These are phyloP conservation scores for Lucilia sericata DNA, from an alignment of 1,140 invertebrate genomes.

Conservation along the genomic window DNA sequence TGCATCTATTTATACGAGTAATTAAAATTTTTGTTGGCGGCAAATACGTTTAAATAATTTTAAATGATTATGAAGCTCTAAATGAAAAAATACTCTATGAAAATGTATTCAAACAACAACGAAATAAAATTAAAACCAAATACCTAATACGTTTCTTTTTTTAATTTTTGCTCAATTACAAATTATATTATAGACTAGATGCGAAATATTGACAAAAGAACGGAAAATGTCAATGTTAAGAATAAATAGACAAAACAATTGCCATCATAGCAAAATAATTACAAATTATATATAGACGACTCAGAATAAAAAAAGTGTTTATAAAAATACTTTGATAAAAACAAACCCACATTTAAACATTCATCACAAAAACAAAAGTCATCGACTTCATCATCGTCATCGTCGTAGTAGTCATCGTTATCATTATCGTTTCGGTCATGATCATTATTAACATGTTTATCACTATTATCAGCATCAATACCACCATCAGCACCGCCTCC, in stretches of 20 bases:
- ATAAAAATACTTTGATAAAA: constrained; percentile 44
- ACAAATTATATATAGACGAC: neutral
- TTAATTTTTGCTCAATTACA: neutral
- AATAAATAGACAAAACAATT: neutral
- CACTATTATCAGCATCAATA: constrained; percentile 36
- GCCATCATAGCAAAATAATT: neutral
- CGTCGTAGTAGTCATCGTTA: constrained; percentile 51
- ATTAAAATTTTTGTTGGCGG: constrained; percentile 26
- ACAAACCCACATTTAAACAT: constrained; percentile 74
- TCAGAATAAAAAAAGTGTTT: neutral
- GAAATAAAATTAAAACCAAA: constrained; percentile 13
- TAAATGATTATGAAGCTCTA: constrained; percentile 1
- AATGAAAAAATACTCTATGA: neutral
- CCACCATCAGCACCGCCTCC: constrained; percentile 5
- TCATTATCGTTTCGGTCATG: constrained; percentile 52
- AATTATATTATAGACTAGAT: neutral
- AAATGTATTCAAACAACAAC: too few species aligned
- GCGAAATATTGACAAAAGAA: constrained; percentile 23
- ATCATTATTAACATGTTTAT: constrained; percentile 13
- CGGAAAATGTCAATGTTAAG: constrained; percentile 19
- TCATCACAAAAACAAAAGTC: constrained; percentile 81
- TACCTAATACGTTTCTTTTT: neutral
- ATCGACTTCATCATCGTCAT: constrained; percentile 65
- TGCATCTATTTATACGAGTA: constrained; percentile 15
- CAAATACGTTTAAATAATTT: constrained; percentile 6